Base-by-base conservation (phyloP, 2,113 vertebrate species). In the Platichthys stellatus region DNA sequence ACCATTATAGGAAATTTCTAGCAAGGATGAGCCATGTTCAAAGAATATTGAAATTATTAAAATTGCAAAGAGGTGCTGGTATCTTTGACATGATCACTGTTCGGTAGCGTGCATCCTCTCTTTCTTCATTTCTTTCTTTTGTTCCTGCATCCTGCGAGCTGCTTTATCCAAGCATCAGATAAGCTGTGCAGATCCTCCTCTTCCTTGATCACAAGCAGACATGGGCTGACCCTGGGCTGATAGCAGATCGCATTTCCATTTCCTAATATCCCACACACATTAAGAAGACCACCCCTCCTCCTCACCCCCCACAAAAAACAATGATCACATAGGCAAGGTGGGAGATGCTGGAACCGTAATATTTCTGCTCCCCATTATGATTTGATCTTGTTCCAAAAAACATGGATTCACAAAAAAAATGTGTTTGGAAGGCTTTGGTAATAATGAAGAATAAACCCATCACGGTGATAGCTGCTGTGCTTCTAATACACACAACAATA, bases 211-310 rank as follows among this genome's bases (percentile, higher is more conserved):
- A 85, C 86, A 92, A 82, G 69, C 81, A 78, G 70, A 74, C 60
- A 82, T 75, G 86, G 79, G 26, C 68, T 82, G 74, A 89, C 80
- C 77, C 75, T 40, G 51, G 2, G 20, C 51, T 63, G 76, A 78
- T 78, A 84, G 80, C 86, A 78, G 78, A 83, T 67, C 63, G 69
- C 4, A 89, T 89, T 90, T 86, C 90, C 80, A 88, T 88, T 88
- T 89, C 82, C 49, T 84, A 88, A 92, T 85, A 85, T 84, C 83
- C 85, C 78, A 65, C 53, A 85, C 75, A 90, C 80, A 89, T 83
- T 63, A 76, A 72, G 79, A 85, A 66, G 45, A 85, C 74, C 83
- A 11, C 12, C 38, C 74, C 83, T 4, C 61, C 31, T 1, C 9
- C 72, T 23, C 45, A 69, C 6, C 5, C 31, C 31, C 5, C 31